phyloP scores from a whole-genome alignment of 2,797 vertebrate species.

The Philypnodon macrostomus region DNA sequence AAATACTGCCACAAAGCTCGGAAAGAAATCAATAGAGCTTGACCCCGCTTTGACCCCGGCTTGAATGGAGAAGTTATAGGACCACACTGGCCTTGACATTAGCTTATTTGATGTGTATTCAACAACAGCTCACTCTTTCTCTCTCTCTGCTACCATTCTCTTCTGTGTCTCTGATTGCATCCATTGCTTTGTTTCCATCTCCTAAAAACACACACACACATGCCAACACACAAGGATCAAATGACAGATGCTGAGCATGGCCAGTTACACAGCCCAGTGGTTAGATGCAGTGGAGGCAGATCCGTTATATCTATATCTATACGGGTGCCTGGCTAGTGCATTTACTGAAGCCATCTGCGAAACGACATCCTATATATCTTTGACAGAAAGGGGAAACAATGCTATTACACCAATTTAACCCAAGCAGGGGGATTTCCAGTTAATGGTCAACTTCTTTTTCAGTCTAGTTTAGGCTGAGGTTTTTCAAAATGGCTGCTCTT shows the following conservation, averaged over 20 bases:
- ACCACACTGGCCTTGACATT: slow-evolving; percentile 65
- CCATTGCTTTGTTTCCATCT: slow-evolving; percentile 49
- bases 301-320: slow-evolving; percentile 65
- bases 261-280: slow-evolving; percentile 68
- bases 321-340: slow-evolving; percentile 56
- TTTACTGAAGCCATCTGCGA: slow-evolving; percentile 68
- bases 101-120: slow-evolving; percentile 66
- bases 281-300: slow-evolving; percentile 59
- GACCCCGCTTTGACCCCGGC: slow-evolving; percentile 68
- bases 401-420: slow-evolving; percentile 67
- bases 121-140: slow-evolving; percentile 41
- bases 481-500: slow-evolving; percentile 60
- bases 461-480: slow-evolving; percentile 45
- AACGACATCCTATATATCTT: slow-evolving; percentile 66
- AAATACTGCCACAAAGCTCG: slow-evolving; percentile 70
- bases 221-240: slow-evolving; percentile 16
- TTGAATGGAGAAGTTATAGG: slow-evolving; percentile 71
- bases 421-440: slow-evolving; percentile 40
- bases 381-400: slow-evolving; percentile 67
- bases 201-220: slow-evolving; percentile 42
- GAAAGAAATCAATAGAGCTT: slow-evolving; percentile 75
- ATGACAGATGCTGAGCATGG: slow-evolving; percentile 59
- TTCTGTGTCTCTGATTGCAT: slow-evolving; percentile 19
- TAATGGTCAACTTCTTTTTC: slow-evolving; percentile 43
- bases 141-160: slow-evolving; percentile 27